These are phyloP conservation scores for Phrynosoma platyrhinos DNA, from an alignment of 2,113 vertebrate genomes.

Conservation along the genomic window DNA sequence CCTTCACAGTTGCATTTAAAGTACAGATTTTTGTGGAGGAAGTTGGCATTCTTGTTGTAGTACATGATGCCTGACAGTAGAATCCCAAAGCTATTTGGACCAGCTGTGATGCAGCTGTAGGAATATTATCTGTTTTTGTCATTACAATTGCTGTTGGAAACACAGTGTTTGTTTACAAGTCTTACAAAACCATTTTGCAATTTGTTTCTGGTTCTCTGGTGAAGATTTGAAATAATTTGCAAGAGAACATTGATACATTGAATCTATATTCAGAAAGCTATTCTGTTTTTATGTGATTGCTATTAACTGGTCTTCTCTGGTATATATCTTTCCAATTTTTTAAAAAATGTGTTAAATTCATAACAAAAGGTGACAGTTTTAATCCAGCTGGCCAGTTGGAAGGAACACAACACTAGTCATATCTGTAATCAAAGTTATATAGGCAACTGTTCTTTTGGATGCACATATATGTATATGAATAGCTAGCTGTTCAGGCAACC, in stretches of 20 bases:
- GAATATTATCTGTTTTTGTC: slow-evolving; percentile 33
- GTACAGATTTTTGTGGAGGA: slow-evolving; percentile 16
- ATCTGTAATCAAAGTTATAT: background rate
- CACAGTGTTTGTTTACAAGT: slow-evolving; percentile 46
- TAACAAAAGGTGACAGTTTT: background rate
- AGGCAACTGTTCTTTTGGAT: background rate
- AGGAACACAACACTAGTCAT: background rate
- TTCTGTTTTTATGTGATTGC: background rate
- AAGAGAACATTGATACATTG: slow-evolving; percentile 11
- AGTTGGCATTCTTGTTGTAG: slow-evolving; percentile 30
- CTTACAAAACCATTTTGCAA: slow-evolving; percentile 48
- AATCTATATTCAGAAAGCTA: background rate
- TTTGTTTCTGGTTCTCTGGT: slow-evolving; percentile 25
- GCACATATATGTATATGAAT: background rate
- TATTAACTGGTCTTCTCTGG: slow-evolving; percentile 10
- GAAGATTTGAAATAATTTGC: slow-evolving; percentile 14
- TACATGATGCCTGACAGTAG: slow-evolving; percentile 6
- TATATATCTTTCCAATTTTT: slow-evolving; percentile 8
- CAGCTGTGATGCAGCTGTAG: slow-evolving; percentile 64
- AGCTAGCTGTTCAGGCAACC: background rate
- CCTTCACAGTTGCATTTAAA: background rate
- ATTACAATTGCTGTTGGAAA: slow-evolving; percentile 41
- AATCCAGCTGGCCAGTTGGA: background rate
- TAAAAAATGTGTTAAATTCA: background rate
- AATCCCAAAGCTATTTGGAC: slow-evolving; percentile 40